Evolutionary conservation across 2,797 vertebrate species (phyloP).

Genomic region (Linurgus olivaceus): DNA sequence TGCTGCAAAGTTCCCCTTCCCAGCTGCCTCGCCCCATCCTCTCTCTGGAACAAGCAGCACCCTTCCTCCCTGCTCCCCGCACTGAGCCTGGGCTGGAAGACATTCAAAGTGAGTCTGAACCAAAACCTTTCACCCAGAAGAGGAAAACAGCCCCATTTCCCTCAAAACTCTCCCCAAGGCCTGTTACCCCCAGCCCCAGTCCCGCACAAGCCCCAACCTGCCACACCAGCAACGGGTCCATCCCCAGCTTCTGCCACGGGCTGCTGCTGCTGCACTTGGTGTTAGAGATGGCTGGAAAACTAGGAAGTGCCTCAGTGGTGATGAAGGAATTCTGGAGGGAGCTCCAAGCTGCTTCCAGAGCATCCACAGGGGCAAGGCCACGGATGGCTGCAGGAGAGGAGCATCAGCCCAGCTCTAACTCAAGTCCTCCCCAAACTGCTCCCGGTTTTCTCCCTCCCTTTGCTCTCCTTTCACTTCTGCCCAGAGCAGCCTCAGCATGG

Average conservation of each 20-base stretch:
- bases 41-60: fast-evolving
- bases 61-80: not conserved
- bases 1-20: not conserved
- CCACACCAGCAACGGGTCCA: fast-evolving
- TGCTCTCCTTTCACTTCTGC: not conserved
- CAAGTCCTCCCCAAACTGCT: not conserved
- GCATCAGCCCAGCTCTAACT: not conserved
- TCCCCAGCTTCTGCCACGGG: not conserved
- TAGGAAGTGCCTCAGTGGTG: not conserved
- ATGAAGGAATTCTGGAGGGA: not conserved
- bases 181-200: not conserved
- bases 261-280: not conserved
- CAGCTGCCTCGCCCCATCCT: not conserved
- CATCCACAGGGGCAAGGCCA: not conserved
- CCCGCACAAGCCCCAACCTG: not conserved
- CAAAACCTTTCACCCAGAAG: not conserved
- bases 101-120: not conserved
- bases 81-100: not conserved
- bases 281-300: not conserved
- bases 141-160: not conserved
- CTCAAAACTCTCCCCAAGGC: not conserved
- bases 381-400: not conserved
- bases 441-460: fast-evolving
- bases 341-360: not conserved
- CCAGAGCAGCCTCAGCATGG: not conserved